These are phyloP conservation scores for Dreissena polymorpha DNA, from an alignment of 1,140 invertebrate genomes.

Conservation along the genomic window DNA sequence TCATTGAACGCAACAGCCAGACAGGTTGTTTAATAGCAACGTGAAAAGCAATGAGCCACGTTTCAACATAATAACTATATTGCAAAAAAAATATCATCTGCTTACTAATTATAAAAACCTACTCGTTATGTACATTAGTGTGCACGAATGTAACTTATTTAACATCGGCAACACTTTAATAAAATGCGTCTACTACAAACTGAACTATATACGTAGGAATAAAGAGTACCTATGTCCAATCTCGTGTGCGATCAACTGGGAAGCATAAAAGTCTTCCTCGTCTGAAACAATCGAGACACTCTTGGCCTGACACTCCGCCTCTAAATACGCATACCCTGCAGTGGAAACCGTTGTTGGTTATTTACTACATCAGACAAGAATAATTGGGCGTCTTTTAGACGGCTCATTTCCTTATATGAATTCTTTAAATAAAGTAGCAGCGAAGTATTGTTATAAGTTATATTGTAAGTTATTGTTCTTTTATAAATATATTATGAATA, in stretches of 20 bases:
- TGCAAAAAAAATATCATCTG: no score
- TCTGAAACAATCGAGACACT: constrained; percentile 40
- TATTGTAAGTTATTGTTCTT: not conserved
- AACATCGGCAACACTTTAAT: no score
- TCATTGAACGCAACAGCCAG: no score
- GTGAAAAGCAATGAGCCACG: no score
- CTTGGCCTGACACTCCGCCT: constrained; percentile 37
- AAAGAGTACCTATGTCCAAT: constrained; percentile 35
- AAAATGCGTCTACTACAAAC: no score
- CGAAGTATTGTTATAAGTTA: not conserved
- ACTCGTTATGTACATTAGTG: no score
- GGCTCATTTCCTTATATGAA: not conserved
- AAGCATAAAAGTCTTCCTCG: constrained; percentile 34
- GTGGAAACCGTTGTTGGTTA: not conserved
- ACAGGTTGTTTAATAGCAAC: no score
- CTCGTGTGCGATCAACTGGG: constrained; percentile 37
- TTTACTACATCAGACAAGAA: not conserved
- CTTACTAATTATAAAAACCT: no score
- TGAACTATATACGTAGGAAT: no score
- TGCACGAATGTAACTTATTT: no score
- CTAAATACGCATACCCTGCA: constrained; percentile 33
- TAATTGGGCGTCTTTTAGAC: not conserved
- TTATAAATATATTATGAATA: not conserved
- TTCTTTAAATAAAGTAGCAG: not conserved
- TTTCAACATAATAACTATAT: no score